Conservation (phyloP, 2,113 vertebrate genomes). For the Psilopsiagon aymara region DNA sequence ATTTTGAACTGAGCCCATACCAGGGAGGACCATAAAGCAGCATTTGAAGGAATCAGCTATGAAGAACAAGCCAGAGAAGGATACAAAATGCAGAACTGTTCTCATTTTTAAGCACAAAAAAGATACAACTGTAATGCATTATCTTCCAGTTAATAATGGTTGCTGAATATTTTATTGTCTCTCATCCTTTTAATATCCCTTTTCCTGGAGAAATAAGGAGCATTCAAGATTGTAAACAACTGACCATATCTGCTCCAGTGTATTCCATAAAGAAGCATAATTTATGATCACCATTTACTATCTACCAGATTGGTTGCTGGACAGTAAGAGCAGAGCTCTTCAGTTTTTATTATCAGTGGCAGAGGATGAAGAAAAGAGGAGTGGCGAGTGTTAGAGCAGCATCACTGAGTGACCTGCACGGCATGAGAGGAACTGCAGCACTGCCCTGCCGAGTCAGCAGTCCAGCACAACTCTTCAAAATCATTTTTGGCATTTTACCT, state of each 20-base stretch:
- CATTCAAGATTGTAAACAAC: not conserved
- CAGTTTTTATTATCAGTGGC: not conserved
- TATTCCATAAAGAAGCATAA: not conserved
- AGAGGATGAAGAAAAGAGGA: not conserved
- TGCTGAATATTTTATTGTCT: not conserved
- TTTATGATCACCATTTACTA: not conserved
- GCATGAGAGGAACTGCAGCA: rapidly evolving
- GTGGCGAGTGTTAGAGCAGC: not conserved
- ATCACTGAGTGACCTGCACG: not conserved
- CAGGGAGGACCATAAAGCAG: not conserved
- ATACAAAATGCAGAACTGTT: not conserved
- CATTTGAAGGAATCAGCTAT: not conserved
- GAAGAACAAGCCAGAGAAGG: not conserved
- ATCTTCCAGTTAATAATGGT: not conserved
- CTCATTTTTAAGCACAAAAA: not conserved
- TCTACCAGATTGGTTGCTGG: not conserved
- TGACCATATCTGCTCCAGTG: not conserved
- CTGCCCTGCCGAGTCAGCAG: not conserved
- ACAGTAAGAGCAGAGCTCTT: not conserved
- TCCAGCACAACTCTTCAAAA: not conserved
- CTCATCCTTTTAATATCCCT: not conserved
- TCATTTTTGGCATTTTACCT: not conserved
- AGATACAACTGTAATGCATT: not conserved
- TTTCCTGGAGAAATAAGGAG: not conserved
- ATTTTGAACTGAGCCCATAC: not conserved